Evolutionary conservation across 1,140 invertebrate genomes (phyloP), one percentile per base, ranked within the genome.

Genomic region (Euborellia annulipes): DNA sequence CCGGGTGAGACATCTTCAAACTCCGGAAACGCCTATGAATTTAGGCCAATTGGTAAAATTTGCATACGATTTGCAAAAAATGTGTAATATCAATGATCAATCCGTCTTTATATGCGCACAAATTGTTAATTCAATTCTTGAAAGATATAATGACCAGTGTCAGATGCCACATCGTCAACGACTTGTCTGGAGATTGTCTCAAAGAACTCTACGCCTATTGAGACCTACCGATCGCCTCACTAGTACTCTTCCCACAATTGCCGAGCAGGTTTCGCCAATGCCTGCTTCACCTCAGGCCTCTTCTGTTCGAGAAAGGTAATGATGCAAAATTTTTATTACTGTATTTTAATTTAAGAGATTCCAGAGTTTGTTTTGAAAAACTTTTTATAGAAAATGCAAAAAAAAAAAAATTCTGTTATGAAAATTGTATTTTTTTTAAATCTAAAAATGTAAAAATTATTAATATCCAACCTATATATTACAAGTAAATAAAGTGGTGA

Each of bases 221-320:
- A 71, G 80, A 43, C 80, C 81, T 2, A 84, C 79, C 42, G 78
- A 82, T 57, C 77, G 75, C 51, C 72, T 83, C 43, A 78, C 70
- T 19, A 75, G 76, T 6, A 69, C 76, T 38, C 63, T 84, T 53
- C 78, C 79, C 39, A 82, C 75, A 51, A 84, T 84, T 55, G 74
- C 77, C 56, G 80, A 84, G 59, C 72, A 78, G 48, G 63, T 27
- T 11, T 27, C 23, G 23, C 23, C 23, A 11, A 27, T 63, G 32
- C 63, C 62, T 46, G 63, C 68, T 53, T 6, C 23, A 6, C 11
- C 23, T 11, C 63, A 61, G 45, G 63, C 68, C 53, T 6, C 23
- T 27, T 27, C 23, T 11, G 23, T 27, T 27, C 23, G 23, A 27
- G 23, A 27, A 11, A 27, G 23, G 23, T 27, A 27, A 27, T 11